Evolutionary conservation across 2,797 vertebrate genomes (phyloP), one percentile per base, ranked within the genome.

Genomic region (Amblyopsis hoosieri): DNA sequence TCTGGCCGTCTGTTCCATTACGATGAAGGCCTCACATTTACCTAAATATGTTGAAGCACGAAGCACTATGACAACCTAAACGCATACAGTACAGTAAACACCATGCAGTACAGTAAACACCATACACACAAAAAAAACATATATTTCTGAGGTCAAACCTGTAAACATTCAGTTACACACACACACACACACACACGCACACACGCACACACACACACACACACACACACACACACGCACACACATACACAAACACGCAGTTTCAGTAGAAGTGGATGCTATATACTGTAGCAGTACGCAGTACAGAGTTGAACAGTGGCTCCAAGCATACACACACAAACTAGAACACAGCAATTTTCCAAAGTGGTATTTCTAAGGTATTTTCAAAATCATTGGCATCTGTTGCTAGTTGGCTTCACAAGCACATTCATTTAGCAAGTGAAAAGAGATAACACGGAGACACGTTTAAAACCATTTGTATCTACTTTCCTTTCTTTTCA

Each of bases 1-100:
- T 48, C 47, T 48, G 47, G 67, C 70, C 54, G 64, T 54, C n/a
- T 47, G 45, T 76, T 84, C 84, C 84, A 83, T 84, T 75, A 77
- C 73, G 2, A 47, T 48, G 57, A 46, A 45, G 31, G 74, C 58
- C 64, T 72, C 74, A 57, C 57, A 37, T 79, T 67, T 29, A 48
- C 62, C 37, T 58, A 63, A 61, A 19, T 54, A 60, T 62, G 54
- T 72, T 67, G 64, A 49, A 55, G 56, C 31, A 58, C 62, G 37
- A 42, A 42, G 9, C 37, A 23, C 23, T 3, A 23, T 23, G 23
- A 23, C 23, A 23, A 23, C 23, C 23, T 23, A 23, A 23, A 23
- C 3, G 23, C 3, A 23, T 3, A 23, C 23, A 23, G 23, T 23
- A 23, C 23, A 23, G 23, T 23, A 23, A 23, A 23, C 19, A 23